Conservation (phyloP, 2,113 vertebrate genomes). For the Cygnus buccinator region DNA sequence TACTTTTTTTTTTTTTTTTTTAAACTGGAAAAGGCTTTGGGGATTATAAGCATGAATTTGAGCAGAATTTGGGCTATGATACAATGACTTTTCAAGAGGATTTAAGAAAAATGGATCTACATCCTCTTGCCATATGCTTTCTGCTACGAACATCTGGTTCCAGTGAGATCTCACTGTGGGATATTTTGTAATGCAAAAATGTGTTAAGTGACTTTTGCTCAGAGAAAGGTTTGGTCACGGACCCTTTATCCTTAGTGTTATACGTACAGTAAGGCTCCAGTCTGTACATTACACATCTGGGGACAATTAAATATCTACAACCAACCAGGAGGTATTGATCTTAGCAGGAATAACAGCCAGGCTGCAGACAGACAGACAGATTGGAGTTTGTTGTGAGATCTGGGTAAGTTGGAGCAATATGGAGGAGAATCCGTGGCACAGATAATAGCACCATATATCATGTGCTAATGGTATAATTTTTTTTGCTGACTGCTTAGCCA, state of each 20-base stretch:
- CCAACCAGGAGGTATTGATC: conserved; percentile 15
- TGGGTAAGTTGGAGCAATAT: not conserved
- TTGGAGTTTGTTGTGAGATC: conserved; percentile 22
- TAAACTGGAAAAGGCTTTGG: not conserved
- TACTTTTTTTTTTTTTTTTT: not conserved
- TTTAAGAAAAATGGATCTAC: conserved; percentile 43
- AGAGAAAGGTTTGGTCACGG: conserved; percentile 44
- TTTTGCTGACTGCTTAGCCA: conserved; percentile 19
- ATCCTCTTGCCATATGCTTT: conserved; percentile 47
- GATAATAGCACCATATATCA: conserved; percentile 7
- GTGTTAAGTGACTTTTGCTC: conserved; percentile 64
- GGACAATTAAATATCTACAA: conserved; percentile 22
- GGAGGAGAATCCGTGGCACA: not conserved
- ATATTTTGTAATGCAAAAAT: conserved; percentile 60
- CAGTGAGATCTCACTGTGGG: conserved; percentile 44
- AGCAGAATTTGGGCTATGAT: conserved; percentile 23
- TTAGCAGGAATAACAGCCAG: not conserved
- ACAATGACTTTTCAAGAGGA: conserved; percentile 44
- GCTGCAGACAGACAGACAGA: conserved; percentile 10
- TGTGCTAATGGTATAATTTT: not conserved
- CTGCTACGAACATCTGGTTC: conserved; percentile 60
- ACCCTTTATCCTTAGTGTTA: conserved; percentile 10
- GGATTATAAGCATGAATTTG: conserved; percentile 32
- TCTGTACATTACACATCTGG: not conserved
- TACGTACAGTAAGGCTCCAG: not conserved